Percentiles rank a stretch among this genome's conserved stretches.
Conservation (phyloP, 1,140 invertebrate genomes). For the Drosophila triauraria region DNA sequence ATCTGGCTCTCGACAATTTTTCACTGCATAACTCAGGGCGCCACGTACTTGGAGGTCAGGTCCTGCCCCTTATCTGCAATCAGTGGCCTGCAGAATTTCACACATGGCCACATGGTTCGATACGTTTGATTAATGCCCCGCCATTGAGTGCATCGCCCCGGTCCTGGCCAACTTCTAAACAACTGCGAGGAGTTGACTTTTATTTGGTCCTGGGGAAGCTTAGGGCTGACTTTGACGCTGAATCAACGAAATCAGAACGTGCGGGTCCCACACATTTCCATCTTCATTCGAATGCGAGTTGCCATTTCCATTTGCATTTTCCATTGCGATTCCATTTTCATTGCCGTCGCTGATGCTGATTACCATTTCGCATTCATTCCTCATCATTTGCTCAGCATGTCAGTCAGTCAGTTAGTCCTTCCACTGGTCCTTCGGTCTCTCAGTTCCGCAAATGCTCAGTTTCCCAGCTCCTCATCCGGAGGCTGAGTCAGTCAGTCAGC, state of each 20-base stretch:
- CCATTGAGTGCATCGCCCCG: constrained; percentile 26
- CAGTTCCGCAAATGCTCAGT: constrained; percentile 5
- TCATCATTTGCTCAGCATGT: constrained; percentile 81
- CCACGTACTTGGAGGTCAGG: constrained; percentile 50
- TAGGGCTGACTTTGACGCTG: constrained; percentile 50
- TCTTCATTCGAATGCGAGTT: constrained; percentile 25
- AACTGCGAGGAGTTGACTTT: constrained; percentile 41
- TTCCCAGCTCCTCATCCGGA: not conserved
- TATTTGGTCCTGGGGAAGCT: constrained; percentile 26
- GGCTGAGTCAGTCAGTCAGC: constrained; percentile 25
- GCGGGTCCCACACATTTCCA: constrained; percentile 56
- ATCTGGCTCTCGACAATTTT: constrained; percentile 70
- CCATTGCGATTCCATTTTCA: constrained; percentile 69
- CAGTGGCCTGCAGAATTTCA: constrained; percentile 72
- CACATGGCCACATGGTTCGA: constrained; percentile 74
- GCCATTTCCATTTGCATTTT: constrained; percentile 51
- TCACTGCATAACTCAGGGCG: constrained; percentile 75
- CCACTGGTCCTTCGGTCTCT: constrained; percentile 9
- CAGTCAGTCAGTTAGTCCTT: constrained; percentile 59
- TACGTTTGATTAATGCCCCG: constrained; percentile 76
- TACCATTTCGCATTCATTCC: constrained; percentile 81
- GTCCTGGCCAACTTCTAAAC: constrained; percentile 44
- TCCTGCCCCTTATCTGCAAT: constrained; percentile 63
- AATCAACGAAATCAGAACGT: constrained; percentile 62
- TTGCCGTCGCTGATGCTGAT: constrained; percentile 74